These are phyloP conservation scores for Macquaria australasica DNA, from an alignment of 2,113 vertebrate species.

Conservation along the genomic window DNA sequence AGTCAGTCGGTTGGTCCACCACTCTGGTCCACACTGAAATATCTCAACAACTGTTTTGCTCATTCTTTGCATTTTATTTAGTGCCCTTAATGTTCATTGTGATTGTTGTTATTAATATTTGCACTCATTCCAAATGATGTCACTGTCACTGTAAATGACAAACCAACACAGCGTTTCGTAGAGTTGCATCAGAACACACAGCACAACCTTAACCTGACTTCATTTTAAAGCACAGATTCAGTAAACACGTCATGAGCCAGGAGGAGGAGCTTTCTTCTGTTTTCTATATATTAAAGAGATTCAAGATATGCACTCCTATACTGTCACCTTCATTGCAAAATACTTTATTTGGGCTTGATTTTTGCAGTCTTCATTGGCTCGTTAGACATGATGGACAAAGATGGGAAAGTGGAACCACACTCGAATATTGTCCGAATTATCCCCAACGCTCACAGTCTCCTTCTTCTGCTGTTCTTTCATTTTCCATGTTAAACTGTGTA, in stretches of 20 bases:
- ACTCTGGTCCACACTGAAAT: no score
- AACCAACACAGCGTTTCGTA: no score
- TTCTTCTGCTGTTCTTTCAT: not conserved
- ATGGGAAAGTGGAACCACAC: not conserved
- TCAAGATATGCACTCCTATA: not conserved
- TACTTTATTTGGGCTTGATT: not conserved
- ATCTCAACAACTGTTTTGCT: no score
- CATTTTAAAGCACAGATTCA: not conserved
- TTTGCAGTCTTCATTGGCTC: not conserved
- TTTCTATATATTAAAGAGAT: not conserved
- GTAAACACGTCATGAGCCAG: not conserved
- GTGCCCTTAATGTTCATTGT: no score
- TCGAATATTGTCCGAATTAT: not conserved
- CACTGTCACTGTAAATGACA: no score
- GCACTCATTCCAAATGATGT: no score
- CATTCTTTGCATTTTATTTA: no score
- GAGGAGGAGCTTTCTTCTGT: not conserved
- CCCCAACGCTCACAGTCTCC: not conserved
- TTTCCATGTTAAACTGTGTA: slow-evolving; percentile 21
- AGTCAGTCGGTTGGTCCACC: no score
- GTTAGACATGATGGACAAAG: not conserved
- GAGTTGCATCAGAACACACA: no score
- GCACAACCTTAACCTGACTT: not conserved
- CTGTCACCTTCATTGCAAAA: not conserved
- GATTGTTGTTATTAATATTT: no score